A percentile compares a stretch with the other conserved stretches of the same genome.
Conservation (phyloP, 2,113 vertebrate species). For the Rousettus leschenaultii region DNA sequence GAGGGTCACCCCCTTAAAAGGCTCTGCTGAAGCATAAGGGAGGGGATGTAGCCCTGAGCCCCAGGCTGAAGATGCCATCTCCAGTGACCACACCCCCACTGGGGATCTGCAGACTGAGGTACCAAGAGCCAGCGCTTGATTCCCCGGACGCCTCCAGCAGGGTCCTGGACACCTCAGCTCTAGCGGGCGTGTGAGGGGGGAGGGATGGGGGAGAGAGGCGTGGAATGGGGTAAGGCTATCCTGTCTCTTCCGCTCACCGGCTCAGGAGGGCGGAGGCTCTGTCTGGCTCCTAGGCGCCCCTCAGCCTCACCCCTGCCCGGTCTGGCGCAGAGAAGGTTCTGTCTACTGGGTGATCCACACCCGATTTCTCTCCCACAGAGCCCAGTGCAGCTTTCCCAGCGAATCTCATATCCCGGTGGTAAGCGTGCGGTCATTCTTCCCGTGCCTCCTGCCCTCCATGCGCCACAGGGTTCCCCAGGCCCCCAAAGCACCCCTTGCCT, state of each 20-base stretch:
- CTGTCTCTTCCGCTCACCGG: background rate
- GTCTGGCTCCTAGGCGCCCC: background rate
- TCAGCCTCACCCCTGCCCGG: background rate
- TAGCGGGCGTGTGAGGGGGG: background rate
- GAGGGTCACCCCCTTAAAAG: conserved; percentile 48
- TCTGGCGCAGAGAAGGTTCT: background rate
- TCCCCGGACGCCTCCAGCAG: background rate
- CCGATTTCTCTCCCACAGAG: background rate
- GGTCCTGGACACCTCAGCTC: background rate
- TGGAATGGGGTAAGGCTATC: background rate
- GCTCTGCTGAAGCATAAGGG: background rate
- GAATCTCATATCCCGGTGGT: background rate
- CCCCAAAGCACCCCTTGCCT: background rate
- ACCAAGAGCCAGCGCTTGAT: conserved; percentile 3
- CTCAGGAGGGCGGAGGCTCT: background rate
- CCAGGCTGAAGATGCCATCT: background rate
- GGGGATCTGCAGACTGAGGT: background rate
- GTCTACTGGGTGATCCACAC: background rate
- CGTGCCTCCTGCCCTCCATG: background rate
- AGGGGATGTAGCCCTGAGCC: background rate
- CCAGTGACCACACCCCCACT: conserved; percentile 34
- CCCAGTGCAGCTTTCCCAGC: background rate
- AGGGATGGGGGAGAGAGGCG: background rate
- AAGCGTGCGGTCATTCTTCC: background rate
- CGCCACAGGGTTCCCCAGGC: background rate